phyloP scores from a whole-genome alignment of 2,797 vertebrate genomes.

The Psittacula echo region DNA sequence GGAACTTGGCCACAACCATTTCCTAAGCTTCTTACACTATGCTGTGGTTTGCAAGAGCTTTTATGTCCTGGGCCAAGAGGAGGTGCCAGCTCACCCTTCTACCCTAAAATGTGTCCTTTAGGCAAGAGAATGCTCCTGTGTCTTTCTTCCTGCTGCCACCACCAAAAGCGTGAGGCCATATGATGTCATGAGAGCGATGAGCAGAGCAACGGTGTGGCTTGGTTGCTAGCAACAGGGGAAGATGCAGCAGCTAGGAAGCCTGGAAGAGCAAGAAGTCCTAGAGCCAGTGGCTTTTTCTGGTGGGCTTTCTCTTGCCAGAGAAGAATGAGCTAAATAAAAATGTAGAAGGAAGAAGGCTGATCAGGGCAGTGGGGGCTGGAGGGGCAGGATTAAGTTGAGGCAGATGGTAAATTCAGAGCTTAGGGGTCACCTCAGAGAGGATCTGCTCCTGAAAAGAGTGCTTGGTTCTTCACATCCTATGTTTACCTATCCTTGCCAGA shows the following conservation, averaged over 20 bases:
- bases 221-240: neutral
- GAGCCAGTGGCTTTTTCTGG: neutral
- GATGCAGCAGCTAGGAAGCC: neutral
- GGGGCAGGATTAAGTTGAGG: neutral
- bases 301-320: neutral
- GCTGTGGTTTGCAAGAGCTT: slow-evolving; percentile 27
- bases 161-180: neutral
- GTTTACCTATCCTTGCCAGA: neutral
- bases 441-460: neutral
- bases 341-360: neutral
- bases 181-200: neutral
- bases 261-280: neutral
- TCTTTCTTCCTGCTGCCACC: neutral
- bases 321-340: neutral
- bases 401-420: neutral
- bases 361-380: neutral
- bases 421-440: neutral
- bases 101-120: neutral
- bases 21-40: slow-evolving; percentile 17
- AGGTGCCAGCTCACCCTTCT: slow-evolving; percentile 5
- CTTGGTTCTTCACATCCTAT: neutral
- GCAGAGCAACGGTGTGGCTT: neutral
- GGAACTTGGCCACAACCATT: neutral
- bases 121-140: neutral
- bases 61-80: neutral